Evolutionary conservation across 2,888 invertebrate species (phyloP), one percentile per base, ranked within the genome.

Genomic region (Cephonodes hylas): DNA sequence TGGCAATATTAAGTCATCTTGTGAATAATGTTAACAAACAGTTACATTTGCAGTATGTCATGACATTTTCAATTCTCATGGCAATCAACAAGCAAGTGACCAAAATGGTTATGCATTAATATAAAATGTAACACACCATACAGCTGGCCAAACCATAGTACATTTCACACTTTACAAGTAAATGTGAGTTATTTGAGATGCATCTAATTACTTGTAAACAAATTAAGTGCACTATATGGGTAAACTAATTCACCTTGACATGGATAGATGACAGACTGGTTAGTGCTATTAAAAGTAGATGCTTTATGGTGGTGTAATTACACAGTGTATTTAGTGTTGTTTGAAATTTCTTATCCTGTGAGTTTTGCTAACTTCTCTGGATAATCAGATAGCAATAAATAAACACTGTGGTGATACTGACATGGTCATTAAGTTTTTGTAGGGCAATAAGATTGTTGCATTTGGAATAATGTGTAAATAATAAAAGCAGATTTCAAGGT

Each of bases 211-310:
- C 20, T 60, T 58, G 34, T 66, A 59, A 64, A 64, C 64, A 71
- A 70, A 73, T 70, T 56, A 66, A 59, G 63, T 67, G 64, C 48
- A 66, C 71, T 59, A 65, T 66, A 34, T 56, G 60, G 63, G 61
- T 65, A 44, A 70, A 63, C 69, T 62, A 42, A 66, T 66, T 65
- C 62, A 69, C 77, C 76, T 74, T 77, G 76, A 65, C 69, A 71
- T 62, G 48, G 63, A 66, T 68, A 42, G 66, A 64, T 67, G 60
- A 61, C 22, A 65, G 60, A 64, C 63, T 53, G 31, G 53, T 27
- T 53, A 59, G 46, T 53, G 59, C 53, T 65, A 62, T 63, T 62
- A 59, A 65, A 53, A 31, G 31, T 53, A 15, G 27, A 53, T 53
- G 27, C 27, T 53, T 31, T 31, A 53, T 53, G 27, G 44, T 53